Percentiles rank a stretch among this genome's conserved stretches.
These are phyloP conservation scores for Homarus gammarus DNA, from an alignment of 2,888 invertebrate species.

Conservation along the genomic window DNA sequence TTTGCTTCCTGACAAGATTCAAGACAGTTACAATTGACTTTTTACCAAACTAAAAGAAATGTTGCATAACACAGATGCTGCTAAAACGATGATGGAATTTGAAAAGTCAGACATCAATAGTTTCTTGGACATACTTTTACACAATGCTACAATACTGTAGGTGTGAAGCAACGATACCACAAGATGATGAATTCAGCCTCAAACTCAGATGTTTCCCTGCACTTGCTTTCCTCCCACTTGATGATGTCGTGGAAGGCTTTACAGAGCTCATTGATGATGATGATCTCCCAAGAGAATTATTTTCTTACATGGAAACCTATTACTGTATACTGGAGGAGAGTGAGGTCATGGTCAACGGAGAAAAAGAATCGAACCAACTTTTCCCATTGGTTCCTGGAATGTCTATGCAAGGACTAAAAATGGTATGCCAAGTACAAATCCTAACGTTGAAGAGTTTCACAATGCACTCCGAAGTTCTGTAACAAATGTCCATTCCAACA, in stretches of 20 bases:
- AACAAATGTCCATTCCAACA: slow-evolving; percentile 32
- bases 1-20: slow-evolving; percentile 35
- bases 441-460: slow-evolving; percentile 18
- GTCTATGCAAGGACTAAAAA: no score
- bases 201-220: slow-evolving; percentile 26
- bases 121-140: neutral
- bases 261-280: slow-evolving; percentile 28
- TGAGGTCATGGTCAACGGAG: slow-evolving; percentile 35
- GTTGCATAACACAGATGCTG: slow-evolving; percentile 21
- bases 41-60: slow-evolving; percentile 27
- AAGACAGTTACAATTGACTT: slow-evolving; percentile 31
- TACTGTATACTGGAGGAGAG: slow-evolving; percentile 38
- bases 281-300: slow-evolving; percentile 17
- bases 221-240: slow-evolving; percentile 34
- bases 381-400: no score
- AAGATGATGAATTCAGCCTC: slow-evolving; percentile 31
- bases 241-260: slow-evolving; percentile 15
- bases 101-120: slow-evolving; percentile 22
- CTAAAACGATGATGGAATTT: slow-evolving; percentile 25
- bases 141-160: slow-evolving; percentile 21
- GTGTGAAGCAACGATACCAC: slow-evolving; percentile 27
- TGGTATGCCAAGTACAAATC: no score
- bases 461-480: neutral
- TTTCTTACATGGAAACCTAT: slow-evolving; percentile 28
- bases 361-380: slow-evolving; percentile 25